Evolutionary conservation across 2,113 vertebrate genomes (phyloP).

Genomic region (Pycnonotus jocosus): DNA sequence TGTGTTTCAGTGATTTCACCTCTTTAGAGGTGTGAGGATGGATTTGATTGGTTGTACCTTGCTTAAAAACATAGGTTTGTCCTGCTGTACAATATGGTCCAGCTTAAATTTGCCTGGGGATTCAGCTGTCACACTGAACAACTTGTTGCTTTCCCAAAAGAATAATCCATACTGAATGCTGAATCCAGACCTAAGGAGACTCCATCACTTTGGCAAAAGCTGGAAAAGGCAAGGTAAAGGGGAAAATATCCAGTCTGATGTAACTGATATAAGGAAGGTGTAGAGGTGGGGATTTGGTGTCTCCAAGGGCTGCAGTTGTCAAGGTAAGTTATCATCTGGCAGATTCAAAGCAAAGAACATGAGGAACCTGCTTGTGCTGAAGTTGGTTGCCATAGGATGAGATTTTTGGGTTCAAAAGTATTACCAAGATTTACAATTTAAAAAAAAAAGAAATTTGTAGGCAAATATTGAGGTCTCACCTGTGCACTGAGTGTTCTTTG

Average conservation of each 20-base stretch:
- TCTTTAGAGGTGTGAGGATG: not conserved
- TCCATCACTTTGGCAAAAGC: not conserved
- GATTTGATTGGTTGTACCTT: not conserved
- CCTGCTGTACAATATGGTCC: not conserved
- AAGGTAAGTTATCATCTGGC: not conserved
- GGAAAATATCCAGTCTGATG: not conserved
- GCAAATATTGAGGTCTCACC: rapidly evolving
- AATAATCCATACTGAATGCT: not conserved
- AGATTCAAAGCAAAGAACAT: not conserved
- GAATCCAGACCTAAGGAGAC: not conserved
- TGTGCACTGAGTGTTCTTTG: not conserved
- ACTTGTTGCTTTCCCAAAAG: not conserved
- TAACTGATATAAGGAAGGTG: not conserved
- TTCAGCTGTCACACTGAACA: not conserved
- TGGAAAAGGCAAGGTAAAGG: not conserved
- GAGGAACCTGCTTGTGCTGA: not conserved
- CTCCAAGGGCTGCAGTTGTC: not conserved
- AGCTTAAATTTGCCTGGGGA: not conserved
- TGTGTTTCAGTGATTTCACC: not conserved
- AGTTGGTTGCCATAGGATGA: not conserved
- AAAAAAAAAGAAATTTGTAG: rapidly evolving
- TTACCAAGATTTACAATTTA: rapidly evolving
- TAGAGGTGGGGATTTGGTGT: not conserved
- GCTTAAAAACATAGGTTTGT: not conserved
- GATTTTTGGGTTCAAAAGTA: not conserved